Evolutionary conservation across 2,797 vertebrate genomes (phyloP), one percentile per base, ranked within the genome.

Genomic region (Carcharodon carcharias): DNA sequence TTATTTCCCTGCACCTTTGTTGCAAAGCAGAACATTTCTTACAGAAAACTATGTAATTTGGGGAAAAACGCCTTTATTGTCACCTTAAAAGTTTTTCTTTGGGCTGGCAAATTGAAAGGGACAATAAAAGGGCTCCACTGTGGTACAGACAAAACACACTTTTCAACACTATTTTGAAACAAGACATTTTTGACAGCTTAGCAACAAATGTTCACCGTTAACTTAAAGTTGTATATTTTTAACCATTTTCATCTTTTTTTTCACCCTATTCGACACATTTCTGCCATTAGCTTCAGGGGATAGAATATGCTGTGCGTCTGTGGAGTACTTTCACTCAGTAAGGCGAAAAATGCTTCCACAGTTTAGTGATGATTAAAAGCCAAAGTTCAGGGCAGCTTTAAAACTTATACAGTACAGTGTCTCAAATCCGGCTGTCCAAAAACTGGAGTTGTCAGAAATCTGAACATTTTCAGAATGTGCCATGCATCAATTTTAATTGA

Each of bases 41-140:
- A 45, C 21, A 67, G 82, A 50, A 67, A 93, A 45, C n/a, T 45
- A 26, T 21, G 45, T 93, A 1, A 67, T 45, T 93, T 65, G n/a
- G n/a, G n/a, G 40, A 40, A 65, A 93, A 45, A 67, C 2, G 23
- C 21, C 16, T 67, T 73, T 95, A 71, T 73, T 71, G 28, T 95
- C 67, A 77, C 50, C 61, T 69, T 31, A 85, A 50, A 82, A 61
- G 26, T 14, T 67, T 69, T 95, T 71, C 69, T 45, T 95, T 56
- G 11, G 45, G 93, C 93, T 95, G 93, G 65, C 93, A 95, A 95
- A 95, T 71, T 95, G 94, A 73, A 95, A 92, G 58, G 63, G 65
- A 58, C 45, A 77, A 58, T 77, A 95, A 95, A 58, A 95, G 94
- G 67, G 58, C 69, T 95, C 65, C 67, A 95, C 94, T 95, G 67